Base-by-base conservation (phyloP, 2,797 vertebrate species). In the Denticeps clupeoides region DNA sequence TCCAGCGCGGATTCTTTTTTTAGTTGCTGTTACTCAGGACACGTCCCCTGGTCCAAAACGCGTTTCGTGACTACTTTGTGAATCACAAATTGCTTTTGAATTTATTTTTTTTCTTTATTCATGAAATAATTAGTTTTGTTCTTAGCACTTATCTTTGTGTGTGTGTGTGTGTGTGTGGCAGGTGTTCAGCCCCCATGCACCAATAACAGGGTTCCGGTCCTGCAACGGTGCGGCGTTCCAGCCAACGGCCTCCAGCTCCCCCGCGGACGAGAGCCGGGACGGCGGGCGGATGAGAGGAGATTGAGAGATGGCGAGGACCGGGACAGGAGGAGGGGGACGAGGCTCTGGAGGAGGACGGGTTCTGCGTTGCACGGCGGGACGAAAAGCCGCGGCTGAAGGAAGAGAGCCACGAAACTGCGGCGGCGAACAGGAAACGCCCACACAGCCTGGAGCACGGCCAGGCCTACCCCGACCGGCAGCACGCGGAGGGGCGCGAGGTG, bases 341-440 rank as follows among this genome's bases (percentile, higher is more conserved):
- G 10, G 68, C n/a, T n/a, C 62, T 18, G 55, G 45, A 11, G 54
- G 67, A 56, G 58, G 45, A 32, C 23, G 19, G 31, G 16, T 64
- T 78, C 1, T 62, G 56, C 52, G 22, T 72, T 57, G 64, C 69
- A 5, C 60, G n/a, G 67, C 49, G 0, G 83, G n/a, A n/a, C n/a
- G n/a, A 81, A 58, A 81, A 69, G 8, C 73, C 61, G 1, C 19
- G 62, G 35, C 75, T 63, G 25, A 77, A 80, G 44, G 80, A 72
- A 13, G 43, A 51, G 58, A 65, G 65, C 21, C 70, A 67, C 11
- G 82, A 77, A 43, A 68, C 67, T 12, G 80, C 69, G 63, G 69
- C 76, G 61, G 65, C 72, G n/a, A n/a, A n/a, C 59, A 84, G 86
- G 74, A 94, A 90, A 65, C 87, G 86, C 55, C 80, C 87, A 62